Conservation (phyloP, 1,140 invertebrate genomes). For the Drosophila quadrilineata region DNA sequence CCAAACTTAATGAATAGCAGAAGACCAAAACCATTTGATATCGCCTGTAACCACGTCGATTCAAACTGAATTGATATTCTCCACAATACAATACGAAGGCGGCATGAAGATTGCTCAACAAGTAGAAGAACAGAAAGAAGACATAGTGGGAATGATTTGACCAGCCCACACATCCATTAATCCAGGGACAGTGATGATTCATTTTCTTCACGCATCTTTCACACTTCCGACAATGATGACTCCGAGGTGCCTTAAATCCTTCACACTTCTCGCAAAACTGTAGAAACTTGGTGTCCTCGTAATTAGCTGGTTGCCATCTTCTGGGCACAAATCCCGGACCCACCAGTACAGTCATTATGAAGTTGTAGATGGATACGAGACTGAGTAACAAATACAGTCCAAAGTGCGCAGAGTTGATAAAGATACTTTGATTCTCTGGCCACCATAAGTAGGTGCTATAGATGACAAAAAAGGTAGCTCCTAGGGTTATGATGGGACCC, state of each 20-base stretch:
- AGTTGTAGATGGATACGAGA: constrained; percentile 22
- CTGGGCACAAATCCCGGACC: constrained; percentile 43
- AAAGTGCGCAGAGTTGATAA: background rate
- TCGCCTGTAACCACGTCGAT: no score
- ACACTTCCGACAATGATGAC: constrained; percentile 98
- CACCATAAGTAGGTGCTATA: constrained; percentile 45
- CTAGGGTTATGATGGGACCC: constrained; percentile 23
- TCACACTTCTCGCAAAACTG: constrained; percentile 94
- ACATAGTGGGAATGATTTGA: constrained; percentile 94
- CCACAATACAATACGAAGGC: constrained; percentile 87
- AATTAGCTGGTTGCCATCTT: constrained; percentile 16
- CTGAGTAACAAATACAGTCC: constrained; percentile 19
- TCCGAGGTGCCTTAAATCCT: constrained; percentile 95
- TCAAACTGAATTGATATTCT: constrained; percentile 85
- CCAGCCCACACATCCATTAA: constrained; percentile 89
- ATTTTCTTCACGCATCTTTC: constrained; percentile 95
- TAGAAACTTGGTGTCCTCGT: constrained; percentile 81
- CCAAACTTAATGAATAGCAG: constrained; percentile 89
- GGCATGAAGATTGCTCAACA: constrained; percentile 92
- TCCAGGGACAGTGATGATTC: constrained; percentile 95
- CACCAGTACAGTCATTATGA: constrained; percentile 15
- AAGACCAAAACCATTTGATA: no score
- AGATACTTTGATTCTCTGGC: background rate
- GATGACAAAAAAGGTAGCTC: constrained; percentile 1
- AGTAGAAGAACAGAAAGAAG: constrained; percentile 93